phyloP scores from a whole-genome alignment of 2,888 invertebrate species.

The Conomelus anceps region DNA sequence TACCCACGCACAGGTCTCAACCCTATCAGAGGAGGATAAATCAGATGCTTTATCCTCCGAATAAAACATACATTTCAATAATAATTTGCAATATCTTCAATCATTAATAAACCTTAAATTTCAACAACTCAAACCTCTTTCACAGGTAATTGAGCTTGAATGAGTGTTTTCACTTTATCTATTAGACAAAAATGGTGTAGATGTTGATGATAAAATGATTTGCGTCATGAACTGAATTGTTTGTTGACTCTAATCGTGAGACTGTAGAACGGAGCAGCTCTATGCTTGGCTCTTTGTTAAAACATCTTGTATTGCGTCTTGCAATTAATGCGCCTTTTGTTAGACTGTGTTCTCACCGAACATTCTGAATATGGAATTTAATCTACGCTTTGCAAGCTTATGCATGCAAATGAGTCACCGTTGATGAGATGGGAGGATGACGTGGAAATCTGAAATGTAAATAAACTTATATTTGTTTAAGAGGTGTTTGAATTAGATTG shows the following conservation, averaged over 20 bases:
- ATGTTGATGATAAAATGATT: not conserved
- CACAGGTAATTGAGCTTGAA: not conserved
- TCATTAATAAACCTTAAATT: no score
- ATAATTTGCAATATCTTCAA: no score
- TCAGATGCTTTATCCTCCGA: no score
- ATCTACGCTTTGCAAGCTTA: not conserved
- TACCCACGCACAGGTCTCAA: no score
- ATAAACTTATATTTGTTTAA: no score
- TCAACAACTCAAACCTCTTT: no score
- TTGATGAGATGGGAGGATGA: not conserved
- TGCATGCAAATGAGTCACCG: not conserved
- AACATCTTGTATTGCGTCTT: not conserved
- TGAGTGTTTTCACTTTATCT: not conserved
- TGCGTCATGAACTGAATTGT: not conserved
- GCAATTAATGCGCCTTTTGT: not conserved
- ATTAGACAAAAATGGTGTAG: not conserved
- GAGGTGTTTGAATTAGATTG: no score
- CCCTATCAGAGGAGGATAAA: no score
- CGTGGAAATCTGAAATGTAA: no score
- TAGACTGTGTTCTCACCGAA: not conserved
- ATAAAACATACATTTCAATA: no score
- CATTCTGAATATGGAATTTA: not conserved
- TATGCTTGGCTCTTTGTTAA: no score
- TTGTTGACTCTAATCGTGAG: not conserved
- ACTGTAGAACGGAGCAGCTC: not conserved